Evolutionary conservation across 2,797 vertebrate genomes (phyloP), one percentile per base, ranked within the genome.

Genomic region (Amphiprion clarkii): DNA sequence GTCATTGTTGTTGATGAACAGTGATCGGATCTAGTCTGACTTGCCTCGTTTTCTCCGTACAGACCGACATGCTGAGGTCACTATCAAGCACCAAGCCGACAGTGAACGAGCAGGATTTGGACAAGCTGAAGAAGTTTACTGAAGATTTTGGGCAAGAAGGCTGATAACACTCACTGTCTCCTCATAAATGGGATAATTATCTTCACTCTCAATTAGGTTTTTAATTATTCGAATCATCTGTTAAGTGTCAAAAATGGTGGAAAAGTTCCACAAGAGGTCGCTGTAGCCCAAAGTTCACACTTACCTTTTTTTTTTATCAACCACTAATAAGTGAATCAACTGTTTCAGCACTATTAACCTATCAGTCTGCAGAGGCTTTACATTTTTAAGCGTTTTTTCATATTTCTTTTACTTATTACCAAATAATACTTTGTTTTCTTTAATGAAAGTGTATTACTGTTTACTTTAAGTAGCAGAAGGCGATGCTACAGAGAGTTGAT

Each of bases 111-210:
- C 91, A 97, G 3, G 98, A 99, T 89, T 79, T 99, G 92, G 89
- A 95, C 60, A 98, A 99, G 82, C 90, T 99, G 71, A 96, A 92
- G 95, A 97, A 98, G 91, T 99, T 99, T 86, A 98, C 97, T 60
- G 95, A 97, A 71, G 97, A 99, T 80, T 99, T 99, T 91, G 98
- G 98, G 82, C 98, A 99, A 87, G 97, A 99, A 87, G 97, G 97
- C 76, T 99, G 94, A 96, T 2, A 44, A 33, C 5, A 27, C 6
- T 39, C 5, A 14, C 7, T 19, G 2, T 69, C 33, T 42, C 5
- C 52, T 62, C 51, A 56, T 40, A 16, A 49, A 52, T 6, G 33
- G 10, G 48, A 69, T 62, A 6, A 4, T 11, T n/a, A 14, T 53
- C 60, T 54, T 57, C 55, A 42, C 60, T 58, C 40, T 83, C 67